Conservation (phyloP, 2,797 vertebrate genomes). For the Aldrovandia affinis region DNA sequence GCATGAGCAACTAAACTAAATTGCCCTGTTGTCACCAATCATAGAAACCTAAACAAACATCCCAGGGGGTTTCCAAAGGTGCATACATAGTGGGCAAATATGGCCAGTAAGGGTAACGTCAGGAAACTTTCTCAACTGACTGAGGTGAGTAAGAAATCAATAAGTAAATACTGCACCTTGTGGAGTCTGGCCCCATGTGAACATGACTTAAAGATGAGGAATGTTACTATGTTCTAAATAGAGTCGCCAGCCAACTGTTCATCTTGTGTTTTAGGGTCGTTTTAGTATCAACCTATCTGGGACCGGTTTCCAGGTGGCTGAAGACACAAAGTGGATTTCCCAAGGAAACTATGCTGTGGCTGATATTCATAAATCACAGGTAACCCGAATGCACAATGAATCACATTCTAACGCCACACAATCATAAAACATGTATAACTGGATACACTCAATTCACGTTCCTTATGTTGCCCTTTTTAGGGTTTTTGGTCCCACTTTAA, state of each 20-base stretch:
- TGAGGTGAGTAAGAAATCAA: too few species aligned
- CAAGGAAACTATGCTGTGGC: slow-evolving; percentile 90
- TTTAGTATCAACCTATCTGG: slow-evolving; percentile 91
- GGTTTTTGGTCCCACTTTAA: not conserved
- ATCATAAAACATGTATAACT: not conserved
- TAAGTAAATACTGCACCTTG: too few species aligned
- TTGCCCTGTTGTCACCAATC: not conserved
- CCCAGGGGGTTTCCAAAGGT: not conserved
- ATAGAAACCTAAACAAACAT: not conserved
- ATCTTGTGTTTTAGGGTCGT: slow-evolving; percentile 77
- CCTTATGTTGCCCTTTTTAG: not conserved
- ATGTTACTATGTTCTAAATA: not conserved
- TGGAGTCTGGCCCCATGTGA: too few species aligned
- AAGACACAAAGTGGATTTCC: slow-evolving; percentile 83
- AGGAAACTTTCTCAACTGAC: too few species aligned
- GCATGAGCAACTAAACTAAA: not conserved
- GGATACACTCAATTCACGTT: not conserved
- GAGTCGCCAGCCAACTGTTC: not conserved
- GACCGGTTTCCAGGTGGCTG: slow-evolving; percentile 84
- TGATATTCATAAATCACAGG: slow-evolving; percentile 86
- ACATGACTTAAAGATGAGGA: not conserved
- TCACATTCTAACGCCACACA: not conserved
- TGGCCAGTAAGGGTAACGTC: too few species aligned
- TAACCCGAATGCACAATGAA: slow-evolving; percentile 55
- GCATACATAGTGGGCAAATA: too few species aligned